phyloP scores from a whole-genome alignment of 2,888 invertebrate species.

The Caenorhabditis sp. region DNA sequence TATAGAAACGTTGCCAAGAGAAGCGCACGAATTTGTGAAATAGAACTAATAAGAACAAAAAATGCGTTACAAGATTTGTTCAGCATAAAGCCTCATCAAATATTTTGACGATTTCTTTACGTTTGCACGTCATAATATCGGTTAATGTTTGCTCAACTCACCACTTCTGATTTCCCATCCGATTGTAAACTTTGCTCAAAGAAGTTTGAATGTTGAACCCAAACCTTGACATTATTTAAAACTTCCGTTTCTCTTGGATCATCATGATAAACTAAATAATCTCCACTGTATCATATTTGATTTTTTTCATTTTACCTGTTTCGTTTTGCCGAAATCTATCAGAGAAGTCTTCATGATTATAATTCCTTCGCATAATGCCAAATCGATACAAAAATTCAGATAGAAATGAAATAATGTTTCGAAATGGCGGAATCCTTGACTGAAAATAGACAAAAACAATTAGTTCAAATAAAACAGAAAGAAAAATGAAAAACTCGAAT shows the following conservation, averaged over 20 bases:
- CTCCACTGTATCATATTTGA: not conserved
- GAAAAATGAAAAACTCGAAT: not conserved
- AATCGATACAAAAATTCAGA: not conserved
- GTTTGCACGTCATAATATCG: too few relatives aligned
- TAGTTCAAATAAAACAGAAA: not conserved
- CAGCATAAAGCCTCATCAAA: too few relatives aligned
- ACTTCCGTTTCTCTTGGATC: not conserved
- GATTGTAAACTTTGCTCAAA: not conserved
- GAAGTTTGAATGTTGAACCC: slow-evolving; percentile 3
- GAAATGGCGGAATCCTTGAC: not conserved
- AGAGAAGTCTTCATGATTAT: not conserved
- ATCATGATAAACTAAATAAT: not conserved
- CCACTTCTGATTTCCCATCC: not conserved
- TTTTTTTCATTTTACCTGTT: not conserved
- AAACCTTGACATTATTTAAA: not conserved
- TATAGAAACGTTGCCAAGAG: too few relatives aligned
- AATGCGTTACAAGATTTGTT: too few relatives aligned
- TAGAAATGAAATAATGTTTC: not conserved
- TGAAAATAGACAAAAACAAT: not conserved
- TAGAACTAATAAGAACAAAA: too few relatives aligned
- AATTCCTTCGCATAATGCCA: not conserved
- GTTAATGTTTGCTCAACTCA: too few relatives aligned
- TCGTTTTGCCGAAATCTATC: not conserved
- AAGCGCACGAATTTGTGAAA: too few relatives aligned
- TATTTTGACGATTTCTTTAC: too few relatives aligned